Conservation (phyloP, 1,140 invertebrate species). For the Sitobion miscanthi region DNA sequence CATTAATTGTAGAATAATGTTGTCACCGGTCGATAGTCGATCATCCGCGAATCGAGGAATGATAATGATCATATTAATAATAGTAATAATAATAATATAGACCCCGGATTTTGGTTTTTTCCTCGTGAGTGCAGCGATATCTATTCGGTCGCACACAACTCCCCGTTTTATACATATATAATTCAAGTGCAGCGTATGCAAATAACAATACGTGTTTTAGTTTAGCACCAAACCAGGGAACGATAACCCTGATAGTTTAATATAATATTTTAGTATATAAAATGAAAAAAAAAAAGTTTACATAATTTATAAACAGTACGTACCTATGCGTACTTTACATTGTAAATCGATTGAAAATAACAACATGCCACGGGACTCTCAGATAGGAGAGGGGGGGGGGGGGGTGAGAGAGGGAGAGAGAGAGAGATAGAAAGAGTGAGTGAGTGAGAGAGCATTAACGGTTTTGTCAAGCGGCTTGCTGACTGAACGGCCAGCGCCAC, state of each 20-base stretch:
- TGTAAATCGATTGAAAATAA: conserved; percentile 15
- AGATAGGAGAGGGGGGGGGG: background rate
- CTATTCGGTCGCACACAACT: background rate
- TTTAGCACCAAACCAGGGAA: conserved; percentile 34
- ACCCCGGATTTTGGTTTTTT: background rate
- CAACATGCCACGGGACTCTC: background rate
- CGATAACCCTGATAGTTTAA: conserved; percentile 14
- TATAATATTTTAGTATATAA: background rate
- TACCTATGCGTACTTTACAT: background rate
- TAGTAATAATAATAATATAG: background rate
- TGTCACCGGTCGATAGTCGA: background rate
- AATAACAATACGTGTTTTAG: conserved; percentile 18
- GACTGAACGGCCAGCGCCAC: conserved; percentile 33
- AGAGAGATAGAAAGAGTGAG: too few species aligned
- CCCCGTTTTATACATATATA: background rate
- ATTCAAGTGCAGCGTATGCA: background rate
- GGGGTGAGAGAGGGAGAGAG: too few species aligned
- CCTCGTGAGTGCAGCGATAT: background rate
- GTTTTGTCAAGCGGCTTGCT: background rate
- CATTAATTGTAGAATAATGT: background rate
- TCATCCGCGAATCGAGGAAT: background rate
- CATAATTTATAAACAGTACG: background rate
- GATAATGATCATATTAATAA: background rate
- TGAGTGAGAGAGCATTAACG: background rate
- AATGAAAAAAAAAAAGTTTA: background rate